Percentiles rank a stretch among this genome's conserved stretches.
phyloP scores from a whole-genome alignment of 2,797 vertebrate species.

The Leuciscus waleckii region DNA sequence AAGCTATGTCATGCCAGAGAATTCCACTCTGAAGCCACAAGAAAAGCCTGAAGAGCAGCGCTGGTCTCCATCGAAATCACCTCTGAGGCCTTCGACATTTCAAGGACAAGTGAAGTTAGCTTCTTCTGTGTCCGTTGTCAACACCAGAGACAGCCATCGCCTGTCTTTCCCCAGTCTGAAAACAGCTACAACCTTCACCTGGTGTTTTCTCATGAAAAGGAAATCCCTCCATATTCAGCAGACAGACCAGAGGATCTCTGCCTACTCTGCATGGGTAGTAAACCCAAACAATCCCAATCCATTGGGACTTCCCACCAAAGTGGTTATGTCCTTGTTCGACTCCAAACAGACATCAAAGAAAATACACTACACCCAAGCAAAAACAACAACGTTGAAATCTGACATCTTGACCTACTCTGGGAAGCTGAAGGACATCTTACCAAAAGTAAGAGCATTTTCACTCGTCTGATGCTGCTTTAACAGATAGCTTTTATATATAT shows the following conservation, averaged over 20 bases:
- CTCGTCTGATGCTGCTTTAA: background rate
- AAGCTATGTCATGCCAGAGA: constrained; percentile 59
- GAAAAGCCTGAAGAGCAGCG: constrained; percentile 82
- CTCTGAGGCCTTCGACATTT: constrained; percentile 73
- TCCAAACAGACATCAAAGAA: constrained; percentile 94
- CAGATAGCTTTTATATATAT: background rate
- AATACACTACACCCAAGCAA: constrained; percentile 89
- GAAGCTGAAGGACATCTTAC: constrained; percentile 91
- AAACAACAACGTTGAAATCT: constrained; percentile 85
- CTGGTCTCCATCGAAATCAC: constrained; percentile 78
- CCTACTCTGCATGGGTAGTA: constrained; percentile 90
- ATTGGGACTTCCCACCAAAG: constrained; percentile 92
- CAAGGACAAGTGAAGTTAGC: constrained; percentile 81
- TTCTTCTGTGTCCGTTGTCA: constrained; percentile 78
- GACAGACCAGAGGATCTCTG: constrained; percentile 89
- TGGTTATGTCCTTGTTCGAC: constrained; percentile 94
- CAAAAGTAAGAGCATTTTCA: constrained; percentile 80
- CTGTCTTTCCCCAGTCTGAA: constrained; percentile 94
- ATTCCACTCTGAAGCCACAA: constrained; percentile 72
- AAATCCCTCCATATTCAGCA: constrained; percentile 89
- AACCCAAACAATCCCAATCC: constrained; percentile 89
- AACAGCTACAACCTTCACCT: constrained; percentile 93
- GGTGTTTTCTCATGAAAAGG: constrained; percentile 95
- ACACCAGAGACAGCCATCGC: constrained; percentile 82
- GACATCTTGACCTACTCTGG: constrained; percentile 93